phyloP scores from a whole-genome alignment of 1,140 invertebrate genomes.

The Chlorops oryzae region DNA sequence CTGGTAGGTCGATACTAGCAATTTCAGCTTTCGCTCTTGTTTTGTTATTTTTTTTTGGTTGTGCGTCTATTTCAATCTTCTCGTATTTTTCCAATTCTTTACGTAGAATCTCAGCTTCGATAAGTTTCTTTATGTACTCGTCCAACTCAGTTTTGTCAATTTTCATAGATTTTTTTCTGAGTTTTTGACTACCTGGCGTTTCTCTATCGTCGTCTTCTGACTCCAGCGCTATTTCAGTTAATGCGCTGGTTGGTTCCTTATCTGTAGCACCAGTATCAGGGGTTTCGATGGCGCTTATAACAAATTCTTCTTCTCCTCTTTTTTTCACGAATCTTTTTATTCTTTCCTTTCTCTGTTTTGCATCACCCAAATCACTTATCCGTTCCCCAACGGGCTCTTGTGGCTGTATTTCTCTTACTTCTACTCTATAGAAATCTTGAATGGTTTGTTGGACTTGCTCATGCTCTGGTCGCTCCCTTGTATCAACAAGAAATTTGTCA shows the following conservation, averaged over 20 bases:
- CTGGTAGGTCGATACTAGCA: no score
- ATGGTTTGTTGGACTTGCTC: background rate
- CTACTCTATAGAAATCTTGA: constrained; percentile 35
- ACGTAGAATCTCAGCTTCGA: constrained; percentile 40
- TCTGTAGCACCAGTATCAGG: constrained; percentile 23
- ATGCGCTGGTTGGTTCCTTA: constrained; percentile 18
- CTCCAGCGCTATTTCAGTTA: constrained; percentile 19
- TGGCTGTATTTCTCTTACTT: constrained; percentile 30
- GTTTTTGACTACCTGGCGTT: constrained; percentile 23
- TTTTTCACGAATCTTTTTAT: constrained; percentile 30
- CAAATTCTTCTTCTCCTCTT: constrained; percentile 27
- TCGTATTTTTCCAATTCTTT: constrained; percentile 46
- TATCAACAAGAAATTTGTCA: constrained; percentile 30
- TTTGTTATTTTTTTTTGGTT: constrained; percentile 34
- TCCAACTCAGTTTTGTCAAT: constrained; percentile 40
- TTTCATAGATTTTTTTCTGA: constrained; percentile 28
- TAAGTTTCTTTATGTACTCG: constrained; percentile 39
- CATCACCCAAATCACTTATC: constrained; percentile 32
- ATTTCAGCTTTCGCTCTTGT: constrained; percentile 38
- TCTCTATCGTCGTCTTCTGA: no score
- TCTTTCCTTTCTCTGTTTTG: constrained; percentile 23
- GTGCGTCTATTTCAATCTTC: constrained; percentile 39
- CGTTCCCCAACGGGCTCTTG: constrained; percentile 20
- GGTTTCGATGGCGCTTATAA: constrained; percentile 39
- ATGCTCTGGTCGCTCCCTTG: constrained; percentile 30